Percentiles rank a stretch among this genome's conserved stretches.
Evolutionary conservation across 2,888 invertebrate genomes (phyloP).

Genomic region (Altica lythri): DNA sequence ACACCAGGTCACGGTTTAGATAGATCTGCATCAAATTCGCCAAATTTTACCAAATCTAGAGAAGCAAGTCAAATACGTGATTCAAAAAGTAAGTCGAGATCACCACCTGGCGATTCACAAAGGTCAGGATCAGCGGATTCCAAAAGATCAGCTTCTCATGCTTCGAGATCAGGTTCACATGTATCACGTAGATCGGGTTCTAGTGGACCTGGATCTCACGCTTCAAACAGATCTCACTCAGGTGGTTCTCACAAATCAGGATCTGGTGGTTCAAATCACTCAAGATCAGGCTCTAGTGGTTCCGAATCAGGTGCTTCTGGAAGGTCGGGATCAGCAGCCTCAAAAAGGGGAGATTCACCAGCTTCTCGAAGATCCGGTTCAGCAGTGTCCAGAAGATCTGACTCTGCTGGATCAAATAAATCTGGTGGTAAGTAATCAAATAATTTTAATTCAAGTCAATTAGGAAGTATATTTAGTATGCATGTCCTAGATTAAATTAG

Average conservation of each 20-base stretch:
- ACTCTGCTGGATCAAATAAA: slow-evolving; percentile 43
- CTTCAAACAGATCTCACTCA: slow-evolving; percentile 39
- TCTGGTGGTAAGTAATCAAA: slow-evolving; percentile 22
- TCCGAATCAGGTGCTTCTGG: slow-evolving; percentile 37
- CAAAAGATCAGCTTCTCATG: slow-evolving; percentile 34
- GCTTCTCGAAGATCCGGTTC: slow-evolving; percentile 33
- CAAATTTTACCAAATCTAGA: slow-evolving; percentile 41
- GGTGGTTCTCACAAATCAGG: slow-evolving; percentile 36
- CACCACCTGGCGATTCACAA: slow-evolving; percentile 51
- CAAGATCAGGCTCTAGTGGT: slow-evolving; percentile 39
- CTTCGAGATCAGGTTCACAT: slow-evolving; percentile 7
- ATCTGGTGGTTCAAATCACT: slow-evolving; percentile 30
- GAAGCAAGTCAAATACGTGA: slow-evolving; percentile 31
- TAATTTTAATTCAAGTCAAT: no score
- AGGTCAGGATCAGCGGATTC: slow-evolving; percentile 43
- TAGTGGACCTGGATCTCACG: slow-evolving; percentile 49
- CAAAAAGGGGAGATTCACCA: slow-evolving; percentile 43
- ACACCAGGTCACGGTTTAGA: slow-evolving; percentile 54
- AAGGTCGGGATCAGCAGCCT: slow-evolving; percentile 37
- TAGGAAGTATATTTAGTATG: no score
- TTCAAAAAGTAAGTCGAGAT: slow-evolving; percentile 33
- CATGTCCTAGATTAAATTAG: no score
- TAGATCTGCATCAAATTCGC: slow-evolving; percentile 50
- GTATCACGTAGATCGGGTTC: slow-evolving; percentile 37
- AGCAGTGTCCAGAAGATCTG: slow-evolving; percentile 51